Evolutionary conservation across 2,113 vertebrate genomes (phyloP), one percentile per base, ranked within the genome.

Genomic region (Gymnorhina tibicen): DNA sequence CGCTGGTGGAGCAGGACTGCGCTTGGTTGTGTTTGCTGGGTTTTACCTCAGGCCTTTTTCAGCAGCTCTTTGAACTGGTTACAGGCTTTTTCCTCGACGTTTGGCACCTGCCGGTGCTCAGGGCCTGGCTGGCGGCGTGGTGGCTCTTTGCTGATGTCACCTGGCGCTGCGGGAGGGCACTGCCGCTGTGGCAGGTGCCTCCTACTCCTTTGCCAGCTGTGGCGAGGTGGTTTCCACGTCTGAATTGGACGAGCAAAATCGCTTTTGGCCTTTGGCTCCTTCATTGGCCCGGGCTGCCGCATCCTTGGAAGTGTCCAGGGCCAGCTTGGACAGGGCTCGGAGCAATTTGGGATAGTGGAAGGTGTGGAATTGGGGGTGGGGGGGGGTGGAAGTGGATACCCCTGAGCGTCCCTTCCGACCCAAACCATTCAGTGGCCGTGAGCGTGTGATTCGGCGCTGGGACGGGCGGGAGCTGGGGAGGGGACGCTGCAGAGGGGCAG

Each of bases 291-390:
- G 22, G 53, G 16, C 23, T 47, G 30, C 30, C 17, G 6, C 70
- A 55, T 42, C 47, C 30, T 9, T 76, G 79, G 53, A 7, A 55
- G 14, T 27, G 41, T 47, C 21, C 63, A 47, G 1, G 44, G 42
- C 35, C 26, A 16, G 49, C 9, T 12, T 77, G 74, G 84, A 46
- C 13, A 2, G 27, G 22, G 33, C 18, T 33, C 58, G 77, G 76
- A 59, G 47, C n/a, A 62, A 1, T 1, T 8, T 62, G 55, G 41
- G 26, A 1, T 3, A 2, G 55, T 13, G n/a, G 13, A 10, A 67
- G 2, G 15, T 62, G n/a, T n/a, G n/a, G n/a, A n/a, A n/a, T n/a
- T n/a, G n/a, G n/a, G n/a, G n/a, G n/a, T n/a, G n/a, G n/a, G n/a
- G n/a, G n/a, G n/a, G 24, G 8, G 3, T 63, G 77, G 44, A 44